phyloP scores from a whole-genome alignment of 1,140 invertebrate species.

The Drosophila lacertosa region DNA sequence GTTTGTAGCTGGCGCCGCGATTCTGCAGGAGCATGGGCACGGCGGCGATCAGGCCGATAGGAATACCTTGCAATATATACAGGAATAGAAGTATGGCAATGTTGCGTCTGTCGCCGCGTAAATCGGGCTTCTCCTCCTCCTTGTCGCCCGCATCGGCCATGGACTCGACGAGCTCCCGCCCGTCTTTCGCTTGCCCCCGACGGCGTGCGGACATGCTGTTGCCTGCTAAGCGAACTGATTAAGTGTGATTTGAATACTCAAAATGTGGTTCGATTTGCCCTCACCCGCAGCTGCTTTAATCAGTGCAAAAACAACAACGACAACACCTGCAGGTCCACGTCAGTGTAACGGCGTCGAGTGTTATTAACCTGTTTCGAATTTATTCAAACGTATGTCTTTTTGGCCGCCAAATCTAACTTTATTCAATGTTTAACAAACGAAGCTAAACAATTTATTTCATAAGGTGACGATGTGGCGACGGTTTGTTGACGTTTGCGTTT shows the following conservation, averaged over 20 bases:
- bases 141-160: constrained; percentile 7
- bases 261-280: constrained; percentile 2
- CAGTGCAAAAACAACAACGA: constrained; percentile 16
- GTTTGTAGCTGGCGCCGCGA: constrained; percentile 93
- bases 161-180: constrained; percentile 2
- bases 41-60: constrained; percentile 95
- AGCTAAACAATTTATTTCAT: constrained; percentile 8
- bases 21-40: constrained; percentile 98
- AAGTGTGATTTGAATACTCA: constrained; percentile 11
- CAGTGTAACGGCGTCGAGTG: constrained; percentile 27
- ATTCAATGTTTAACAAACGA: not conserved
- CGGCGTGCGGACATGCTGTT: constrained; percentile 46
- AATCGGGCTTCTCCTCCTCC: constrained; percentile 83
- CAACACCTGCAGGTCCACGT: constrained; percentile 39
- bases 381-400: not conserved
- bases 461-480: constrained; percentile 33
- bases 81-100: constrained; percentile 95
- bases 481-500: constrained; percentile 48
- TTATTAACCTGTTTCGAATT: not conserved
- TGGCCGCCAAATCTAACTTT: not conserved
- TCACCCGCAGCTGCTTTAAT: constrained; percentile 34
- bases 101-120: constrained; percentile 90
- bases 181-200: constrained; percentile 13
- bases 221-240: not conserved
- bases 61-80: constrained; percentile 98